Base-by-base conservation (phyloP, 2,113 vertebrate genomes). In the Spermophilus dauricus region DNA sequence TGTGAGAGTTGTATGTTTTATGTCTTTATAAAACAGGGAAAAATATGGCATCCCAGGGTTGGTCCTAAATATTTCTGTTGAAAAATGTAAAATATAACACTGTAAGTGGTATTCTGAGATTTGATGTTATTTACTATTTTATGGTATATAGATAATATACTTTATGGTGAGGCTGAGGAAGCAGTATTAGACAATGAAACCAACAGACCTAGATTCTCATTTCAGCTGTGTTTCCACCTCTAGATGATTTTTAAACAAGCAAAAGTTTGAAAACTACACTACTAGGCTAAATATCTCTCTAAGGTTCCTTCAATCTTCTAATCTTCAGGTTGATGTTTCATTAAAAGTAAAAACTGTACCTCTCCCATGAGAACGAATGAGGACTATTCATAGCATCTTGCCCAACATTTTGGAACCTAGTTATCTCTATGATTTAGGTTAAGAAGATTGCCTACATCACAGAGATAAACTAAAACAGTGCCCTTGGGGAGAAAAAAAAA, bases 381-480 rank as follows among this genome's bases (percentile, higher is more conserved):
- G 30, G 45, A 5, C 17, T 34, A 9, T 67, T 61, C 37, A 48
- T 73, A n/a, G 26, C 76, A 58, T 86, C 84, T 95, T 83, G 92
- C 58, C 37, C 32, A 70, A n/a, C 10, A 61, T 63, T 83, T 85
- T 81, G 28, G 67, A 95, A n/a, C n/a, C 26, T 83, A 56, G 39
- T 84, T 73, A 93, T 95, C 18, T 72, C 45, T 30, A 89, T 76
- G 69, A 37, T 91, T 69, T 72, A 87, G 34, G 14, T 93, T 96
- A 86, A 30, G 65, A 95, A 86, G 65, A 73, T 70, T 83, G 26
- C 69, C 42, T 80, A 42, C 22, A 76, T 48, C 9, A 24, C 78
- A 80, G 56, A 93, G 86, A 95, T 87, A 95, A 95, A 88, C 87
- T 42, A 89, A 45, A 94, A 84, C 18, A 72, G 34, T 51, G 39